Base-by-base conservation (phyloP, 2,888 invertebrate genomes). In the Anoplius nigerrimus region DNA sequence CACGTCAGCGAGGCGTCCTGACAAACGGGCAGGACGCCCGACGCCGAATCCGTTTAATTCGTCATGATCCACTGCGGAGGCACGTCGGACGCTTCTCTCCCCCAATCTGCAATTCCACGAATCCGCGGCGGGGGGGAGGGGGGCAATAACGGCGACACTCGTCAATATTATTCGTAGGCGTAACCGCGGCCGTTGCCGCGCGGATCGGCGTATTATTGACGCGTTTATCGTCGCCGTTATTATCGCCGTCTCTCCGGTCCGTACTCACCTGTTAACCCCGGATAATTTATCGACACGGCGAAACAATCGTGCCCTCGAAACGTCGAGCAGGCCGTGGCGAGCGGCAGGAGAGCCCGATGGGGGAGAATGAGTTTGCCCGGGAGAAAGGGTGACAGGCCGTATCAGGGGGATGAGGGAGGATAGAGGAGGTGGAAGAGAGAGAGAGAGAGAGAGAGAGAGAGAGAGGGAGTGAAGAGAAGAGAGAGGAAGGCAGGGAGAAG, bases 181-280 rank as follows among this genome's bases (percentile, higher is more conserved):
- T 48, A 48, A 48, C 48, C 52, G 21, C 27, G 62, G n/a, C 52
- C 58, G 53, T 55, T 62, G 65, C 58, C 59, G 56, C 57, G 67
- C 45, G 43, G 48, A 54, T 63, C 64, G 60, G 51, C 64, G 66
- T 60, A 69, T 72, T 73, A 78, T 74, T 72, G 74, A 74, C 76
- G 79, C 71, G 69, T 78, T 75, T 78, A 78, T 78, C 75, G 73
- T 64, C 65, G 62, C 52, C 78, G 67, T 74, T 71, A 75, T 78
- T 78, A 78, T 75, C 79, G 62, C 58, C 69, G 73, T 57, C 63
- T 64, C 71, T 70, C 74, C 60, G 48, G 73, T 69, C 55, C 71
- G 62, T 74, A 71, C 58, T 75, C 79, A 79, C 79, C 74, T 78
- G 77, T 78, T 79, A 78, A 79, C 75, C 79, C 61, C 77, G 78